These are phyloP conservation scores for Orussus abietinus DNA, from an alignment of 1,140 invertebrate species.

Conservation along the genomic window DNA sequence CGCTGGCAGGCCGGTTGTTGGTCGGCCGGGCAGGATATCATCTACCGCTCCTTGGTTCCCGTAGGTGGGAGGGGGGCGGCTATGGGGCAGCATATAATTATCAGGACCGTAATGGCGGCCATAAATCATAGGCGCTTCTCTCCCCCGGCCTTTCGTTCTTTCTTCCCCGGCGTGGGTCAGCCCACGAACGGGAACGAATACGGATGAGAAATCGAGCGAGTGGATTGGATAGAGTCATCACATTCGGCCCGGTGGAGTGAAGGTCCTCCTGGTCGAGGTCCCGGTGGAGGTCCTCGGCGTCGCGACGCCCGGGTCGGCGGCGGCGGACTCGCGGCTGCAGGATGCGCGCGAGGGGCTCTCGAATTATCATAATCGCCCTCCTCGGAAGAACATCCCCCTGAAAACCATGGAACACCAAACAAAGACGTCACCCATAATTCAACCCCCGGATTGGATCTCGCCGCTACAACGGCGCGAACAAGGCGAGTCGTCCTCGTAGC, in stretches of 20 bases:
- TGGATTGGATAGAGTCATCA: slow-evolving; percentile 55
- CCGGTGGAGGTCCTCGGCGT: too few species aligned
- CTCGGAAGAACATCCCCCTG: too few species aligned
- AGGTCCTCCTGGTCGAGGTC: too few species aligned
- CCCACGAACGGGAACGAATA: slow-evolving; percentile 43
- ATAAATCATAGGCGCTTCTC: slow-evolving; percentile 56
- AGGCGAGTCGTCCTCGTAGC: too few species aligned
- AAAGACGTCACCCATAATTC: too few species aligned
- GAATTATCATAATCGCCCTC: too few species aligned
- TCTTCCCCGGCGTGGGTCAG: slow-evolving; percentile 31
- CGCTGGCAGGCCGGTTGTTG: slow-evolving; percentile 11
- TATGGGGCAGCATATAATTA: slow-evolving; percentile 53
- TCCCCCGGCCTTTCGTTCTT: slow-evolving; percentile 33
- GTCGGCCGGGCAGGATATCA: slow-evolving; percentile 20
- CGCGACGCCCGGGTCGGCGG: too few species aligned
- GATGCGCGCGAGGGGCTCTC: too few species aligned
- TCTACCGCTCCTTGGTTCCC: slow-evolving; percentile 15
- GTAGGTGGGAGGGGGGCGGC: slow-evolving; percentile 35
- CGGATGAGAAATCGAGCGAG: slow-evolving; percentile 46
- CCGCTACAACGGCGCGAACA: too few species aligned
- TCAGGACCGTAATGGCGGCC: slow-evolving; percentile 47
- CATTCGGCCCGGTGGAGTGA: slow-evolving; percentile 21
- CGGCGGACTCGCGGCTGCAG: too few species aligned
- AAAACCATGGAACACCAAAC: too few species aligned
- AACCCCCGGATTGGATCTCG: too few species aligned